Percentiles rank a stretch among this genome's conserved stretches.
phyloP scores from a whole-genome alignment of 2,797 vertebrate species.

The Oreonectes daqikongensis region DNA sequence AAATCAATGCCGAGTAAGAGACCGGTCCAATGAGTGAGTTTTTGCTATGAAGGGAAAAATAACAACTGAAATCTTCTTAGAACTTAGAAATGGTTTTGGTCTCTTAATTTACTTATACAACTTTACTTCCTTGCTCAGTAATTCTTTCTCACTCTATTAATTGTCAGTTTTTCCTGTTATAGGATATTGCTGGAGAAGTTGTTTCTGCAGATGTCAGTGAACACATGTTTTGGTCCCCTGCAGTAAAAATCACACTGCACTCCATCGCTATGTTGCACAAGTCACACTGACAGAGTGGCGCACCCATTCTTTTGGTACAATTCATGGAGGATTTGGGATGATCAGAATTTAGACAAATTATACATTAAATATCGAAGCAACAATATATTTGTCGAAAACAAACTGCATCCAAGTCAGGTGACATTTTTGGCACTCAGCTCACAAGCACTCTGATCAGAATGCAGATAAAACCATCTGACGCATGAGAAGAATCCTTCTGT shows the following conservation, averaged over 20 bases:
- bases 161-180: no score
- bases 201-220: slow-evolving; percentile 1
- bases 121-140: not conserved
- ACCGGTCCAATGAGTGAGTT: not conserved
- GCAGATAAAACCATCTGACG: not conserved
- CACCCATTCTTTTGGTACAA: slow-evolving; percentile 13
- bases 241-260: slow-evolving; percentile 31
- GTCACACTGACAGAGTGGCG: not conserved
- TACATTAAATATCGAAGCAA: not conserved
- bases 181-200: slow-evolving; percentile 24
- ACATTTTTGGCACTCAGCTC: no score
- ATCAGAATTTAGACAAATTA: not conserved
- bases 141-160: not conserved
- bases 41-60: not conserved
- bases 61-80: not conserved
- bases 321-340: slow-evolving; percentile 18
- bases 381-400: not conserved
- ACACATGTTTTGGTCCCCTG: slow-evolving; percentile 32
- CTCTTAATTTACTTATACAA: not conserved
- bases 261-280: slow-evolving; percentile 10
- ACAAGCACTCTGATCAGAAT: not conserved
- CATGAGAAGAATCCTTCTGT: not conserved
- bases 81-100: not conserved
- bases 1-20: not conserved
- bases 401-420: not conserved